These are phyloP conservation scores for Buphagus erythrorhynchus DNA, from an alignment of 2,797 vertebrate species.

Conservation along the genomic window DNA sequence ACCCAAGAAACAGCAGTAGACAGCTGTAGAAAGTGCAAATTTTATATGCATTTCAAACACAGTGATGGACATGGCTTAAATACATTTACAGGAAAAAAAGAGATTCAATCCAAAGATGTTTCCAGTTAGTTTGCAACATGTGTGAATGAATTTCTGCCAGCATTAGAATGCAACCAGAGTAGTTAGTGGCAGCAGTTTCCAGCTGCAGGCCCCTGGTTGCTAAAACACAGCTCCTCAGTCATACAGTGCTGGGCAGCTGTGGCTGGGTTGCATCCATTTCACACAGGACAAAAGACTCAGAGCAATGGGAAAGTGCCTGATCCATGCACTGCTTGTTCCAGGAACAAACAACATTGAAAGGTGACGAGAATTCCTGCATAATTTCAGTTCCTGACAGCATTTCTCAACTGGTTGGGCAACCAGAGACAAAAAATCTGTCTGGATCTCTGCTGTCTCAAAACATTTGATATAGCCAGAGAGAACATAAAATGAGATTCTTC, in stretches of 20 bases:
- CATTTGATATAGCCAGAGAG: constrained; percentile 4
- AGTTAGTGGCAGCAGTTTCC: neutral
- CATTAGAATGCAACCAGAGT: neutral
- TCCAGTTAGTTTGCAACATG: neutral
- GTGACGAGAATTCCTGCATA: neutral
- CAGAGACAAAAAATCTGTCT: neutral
- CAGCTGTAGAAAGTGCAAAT: neutral
- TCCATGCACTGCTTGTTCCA: neutral
- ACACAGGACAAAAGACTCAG: neutral
- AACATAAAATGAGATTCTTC: constrained; percentile 24
- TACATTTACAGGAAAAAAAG: neutral
- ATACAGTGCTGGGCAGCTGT: neutral
- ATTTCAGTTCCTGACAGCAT: neutral
- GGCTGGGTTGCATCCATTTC: neutral
- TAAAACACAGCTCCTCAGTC: neutral
- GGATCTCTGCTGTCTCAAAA: constrained; percentile 36
- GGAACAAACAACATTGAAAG: neutral
- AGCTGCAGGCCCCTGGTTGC: neutral
- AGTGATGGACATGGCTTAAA: neutral
- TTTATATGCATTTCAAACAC: neutral
- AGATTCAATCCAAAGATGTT: neutral
- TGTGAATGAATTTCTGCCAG: neutral
- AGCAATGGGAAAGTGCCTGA: neutral
- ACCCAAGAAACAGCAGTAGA: neutral
- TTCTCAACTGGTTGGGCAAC: constrained; percentile 2